These are phyloP conservation scores for Bos javanicus DNA, from an alignment of 2,113 vertebrate genomes.

Conservation along the genomic window DNA sequence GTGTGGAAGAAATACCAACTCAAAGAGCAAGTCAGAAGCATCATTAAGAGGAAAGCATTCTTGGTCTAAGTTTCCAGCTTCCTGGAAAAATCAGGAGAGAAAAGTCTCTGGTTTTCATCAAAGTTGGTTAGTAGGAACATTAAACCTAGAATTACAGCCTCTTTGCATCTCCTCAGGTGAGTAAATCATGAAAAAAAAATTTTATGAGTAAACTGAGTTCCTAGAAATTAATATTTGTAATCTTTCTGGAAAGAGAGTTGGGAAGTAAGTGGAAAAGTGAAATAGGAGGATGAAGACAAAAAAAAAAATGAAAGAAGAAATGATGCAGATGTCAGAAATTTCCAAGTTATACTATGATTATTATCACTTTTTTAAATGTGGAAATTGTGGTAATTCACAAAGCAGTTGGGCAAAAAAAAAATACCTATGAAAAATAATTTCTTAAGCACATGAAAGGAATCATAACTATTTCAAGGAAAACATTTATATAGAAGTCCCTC, in stretches of 20 bases:
- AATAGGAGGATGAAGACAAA: not conserved
- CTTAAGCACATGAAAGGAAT: not conserved
- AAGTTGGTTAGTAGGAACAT: not conserved
- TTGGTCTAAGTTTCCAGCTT: not conserved
- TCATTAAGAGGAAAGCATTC: not conserved
- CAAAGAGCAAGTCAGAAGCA: not conserved
- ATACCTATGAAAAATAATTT: not conserved
- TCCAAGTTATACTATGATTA: not conserved
- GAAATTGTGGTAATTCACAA: not conserved
- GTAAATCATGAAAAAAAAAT: not conserved
- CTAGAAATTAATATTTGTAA: conserved; percentile 14
- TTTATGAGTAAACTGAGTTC: not conserved
- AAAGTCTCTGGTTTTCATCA: not conserved
- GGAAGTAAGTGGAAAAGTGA: not conserved
- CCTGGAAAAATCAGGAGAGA: not conserved
- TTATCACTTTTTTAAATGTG: not conserved
- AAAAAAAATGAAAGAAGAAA: not conserved
- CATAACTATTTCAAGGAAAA: not conserved
- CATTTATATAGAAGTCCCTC: not conserved
- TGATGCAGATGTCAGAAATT: not conserved
- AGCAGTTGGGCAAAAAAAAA: not conserved
- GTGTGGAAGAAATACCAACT: not conserved
- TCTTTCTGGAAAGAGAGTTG: not conserved
- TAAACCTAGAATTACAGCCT: not conserved
- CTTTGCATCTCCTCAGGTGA: not conserved